A percentile compares a stretch with the other conserved stretches of the same genome.
Conservation (phyloP, 2,113 vertebrate genomes). For the Hirundichthys speculiger region DNA sequence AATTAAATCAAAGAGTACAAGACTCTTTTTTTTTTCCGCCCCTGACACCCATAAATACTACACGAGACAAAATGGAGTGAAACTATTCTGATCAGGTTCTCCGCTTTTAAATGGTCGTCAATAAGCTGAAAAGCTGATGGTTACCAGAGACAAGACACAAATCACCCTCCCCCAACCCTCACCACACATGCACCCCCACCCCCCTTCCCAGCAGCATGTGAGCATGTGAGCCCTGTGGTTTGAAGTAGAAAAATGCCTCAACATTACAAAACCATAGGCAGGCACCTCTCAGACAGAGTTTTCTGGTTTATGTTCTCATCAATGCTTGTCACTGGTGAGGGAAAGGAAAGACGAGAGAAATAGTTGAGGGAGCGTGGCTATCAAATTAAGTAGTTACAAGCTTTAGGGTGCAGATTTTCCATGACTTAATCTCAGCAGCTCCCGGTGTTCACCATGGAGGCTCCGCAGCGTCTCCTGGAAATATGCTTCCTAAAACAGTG, state of each 20-base stretch:
- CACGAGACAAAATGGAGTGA: not conserved
- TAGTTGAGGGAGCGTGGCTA: constrained; percentile 41
- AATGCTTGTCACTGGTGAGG: constrained; percentile 42
- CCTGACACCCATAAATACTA: no score
- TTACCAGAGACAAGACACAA: constrained; percentile 43
- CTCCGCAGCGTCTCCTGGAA: constrained; percentile 70
- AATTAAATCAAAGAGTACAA: no score
- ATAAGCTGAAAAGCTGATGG: constrained; percentile 8
- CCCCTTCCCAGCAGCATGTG: constrained; percentile 20
- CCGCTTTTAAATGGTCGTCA: constrained; percentile 18
- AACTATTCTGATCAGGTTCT: not conserved
- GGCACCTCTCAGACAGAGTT: constrained; percentile 29
- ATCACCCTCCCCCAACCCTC: not conserved
- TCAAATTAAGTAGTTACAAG: constrained; percentile 75
- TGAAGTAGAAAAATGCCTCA: constrained; percentile 49
- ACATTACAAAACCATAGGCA: constrained; percentile 45
- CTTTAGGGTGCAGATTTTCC: constrained; percentile 67
- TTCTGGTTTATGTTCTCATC: constrained; percentile 58
- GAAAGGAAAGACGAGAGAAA: constrained; percentile 43
- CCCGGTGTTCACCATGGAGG: constrained; percentile 60
- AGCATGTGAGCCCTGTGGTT: constrained; percentile 38
- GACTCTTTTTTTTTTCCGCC: no score
- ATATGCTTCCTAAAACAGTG: constrained; percentile 51
- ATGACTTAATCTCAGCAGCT: constrained; percentile 69
- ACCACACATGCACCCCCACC: not conserved